A percentile compares a stretch with the other conserved stretches of the same genome.
Evolutionary conservation across 2,888 invertebrate species (phyloP).

Genomic region (Lasius fuliginosus): DNA sequence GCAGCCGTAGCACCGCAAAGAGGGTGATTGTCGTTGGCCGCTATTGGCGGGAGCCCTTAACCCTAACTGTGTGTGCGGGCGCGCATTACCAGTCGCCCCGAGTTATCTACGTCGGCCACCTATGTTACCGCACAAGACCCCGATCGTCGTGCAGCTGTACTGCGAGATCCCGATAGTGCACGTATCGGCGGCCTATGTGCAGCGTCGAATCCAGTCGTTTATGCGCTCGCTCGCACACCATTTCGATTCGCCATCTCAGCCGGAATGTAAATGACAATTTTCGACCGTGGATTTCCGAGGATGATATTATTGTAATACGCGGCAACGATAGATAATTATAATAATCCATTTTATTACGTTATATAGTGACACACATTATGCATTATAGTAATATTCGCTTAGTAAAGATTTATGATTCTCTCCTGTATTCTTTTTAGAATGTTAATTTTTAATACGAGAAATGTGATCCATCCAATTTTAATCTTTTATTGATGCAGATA

Average conservation of each 20-base stretch:
- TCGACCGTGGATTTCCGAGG: conserved; percentile 13
- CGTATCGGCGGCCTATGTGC: conserved; percentile 67
- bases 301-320: neutral
- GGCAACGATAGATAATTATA: conserved; percentile 21
- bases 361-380: too few species aligned
- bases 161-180: conserved; percentile 81
- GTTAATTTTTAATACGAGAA: neutral
- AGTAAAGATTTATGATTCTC: neutral
- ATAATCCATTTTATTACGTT: conserved; percentile 14
- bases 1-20: conserved; percentile 35
- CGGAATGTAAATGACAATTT: conserved; percentile 42
- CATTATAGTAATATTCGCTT: neutral
- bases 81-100: conserved; percentile 83
- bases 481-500: neutral
- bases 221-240: conserved; percentile 69
- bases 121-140: conserved; percentile 78
- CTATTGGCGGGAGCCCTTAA: conserved; percentile 78
- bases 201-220: conserved; percentile 63
- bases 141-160: conserved; percentile 79
- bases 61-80: conserved; percentile 73
- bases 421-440: neutral
- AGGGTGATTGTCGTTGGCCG: conserved; percentile 75
- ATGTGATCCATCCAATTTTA: neutral
- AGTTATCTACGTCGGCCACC: conserved; percentile 83
- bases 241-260: conserved; percentile 54